These are phyloP conservation scores for rabbit (Oryctolagus cuniculus) DNA, from an alignment of 2,113 vertebrate genomes.

Conservation along the genomic window DNA sequence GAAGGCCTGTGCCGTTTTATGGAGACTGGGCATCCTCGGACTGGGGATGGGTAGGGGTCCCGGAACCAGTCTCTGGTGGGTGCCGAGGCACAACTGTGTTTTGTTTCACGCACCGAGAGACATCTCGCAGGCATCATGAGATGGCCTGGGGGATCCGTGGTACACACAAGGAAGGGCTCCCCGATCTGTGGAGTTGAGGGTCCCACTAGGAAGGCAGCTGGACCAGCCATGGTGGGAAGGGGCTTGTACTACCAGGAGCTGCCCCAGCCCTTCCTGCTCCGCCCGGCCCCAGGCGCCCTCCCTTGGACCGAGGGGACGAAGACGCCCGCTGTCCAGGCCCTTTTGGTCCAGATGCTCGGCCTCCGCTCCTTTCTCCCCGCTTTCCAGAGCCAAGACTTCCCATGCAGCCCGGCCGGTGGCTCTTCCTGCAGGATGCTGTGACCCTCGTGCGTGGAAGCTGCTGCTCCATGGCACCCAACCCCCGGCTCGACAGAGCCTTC, in stretches of 20 bases:
- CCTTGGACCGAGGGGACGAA: neutral
- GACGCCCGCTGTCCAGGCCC: no score
- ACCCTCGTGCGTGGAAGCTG: no score
- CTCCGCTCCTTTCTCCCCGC: no score
- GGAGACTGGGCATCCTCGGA: neutral
- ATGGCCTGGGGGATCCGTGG: accelerated
- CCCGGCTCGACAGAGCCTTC: neutral
- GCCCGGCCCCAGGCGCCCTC: neutral
- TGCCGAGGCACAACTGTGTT: neutral
- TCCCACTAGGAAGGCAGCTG: neutral
- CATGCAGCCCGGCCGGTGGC: accelerated
- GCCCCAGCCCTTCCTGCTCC: neutral
- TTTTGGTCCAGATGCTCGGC: no score
- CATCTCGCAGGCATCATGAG: neutral
- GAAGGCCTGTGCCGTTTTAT: no score
- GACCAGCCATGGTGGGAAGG: neutral
- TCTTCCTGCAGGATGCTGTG: no score
- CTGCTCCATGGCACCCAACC: no score
- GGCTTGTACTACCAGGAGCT: neutral
- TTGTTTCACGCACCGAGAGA: neutral
- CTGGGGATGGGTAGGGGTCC: neutral
- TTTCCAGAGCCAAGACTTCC: neutral
- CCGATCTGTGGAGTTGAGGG: neutral
- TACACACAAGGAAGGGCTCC: no score
- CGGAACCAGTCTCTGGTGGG: neutral